These are phyloP conservation scores for Acanthoscelides obtectus DNA, from an alignment of 2,888 invertebrate genomes.

Conservation along the genomic window DNA sequence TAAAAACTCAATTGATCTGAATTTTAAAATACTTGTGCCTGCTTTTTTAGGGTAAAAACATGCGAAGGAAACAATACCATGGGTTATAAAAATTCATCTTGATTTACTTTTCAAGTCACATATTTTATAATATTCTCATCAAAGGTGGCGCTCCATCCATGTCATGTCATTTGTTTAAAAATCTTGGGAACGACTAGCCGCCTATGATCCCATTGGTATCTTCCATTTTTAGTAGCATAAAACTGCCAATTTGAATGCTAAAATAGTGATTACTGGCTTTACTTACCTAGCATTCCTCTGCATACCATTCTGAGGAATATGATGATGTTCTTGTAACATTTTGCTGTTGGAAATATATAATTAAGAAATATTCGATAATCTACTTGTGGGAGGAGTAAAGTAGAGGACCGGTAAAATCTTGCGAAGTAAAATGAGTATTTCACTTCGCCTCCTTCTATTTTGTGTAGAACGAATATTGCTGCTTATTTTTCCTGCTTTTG, in stretches of 20 bases:
- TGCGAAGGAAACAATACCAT: too few relatives aligned
- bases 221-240: too few relatives aligned
- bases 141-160: too few relatives aligned
- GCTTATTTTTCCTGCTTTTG: slow-evolving; percentile 22
- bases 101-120: too few relatives aligned
- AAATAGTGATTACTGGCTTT: background rate
- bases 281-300: slow-evolving; percentile 56
- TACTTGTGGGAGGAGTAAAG: slow-evolving; percentile 31
- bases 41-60: too few relatives aligned
- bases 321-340: slow-evolving; percentile 58
- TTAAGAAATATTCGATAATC: slow-evolving; percentile 17
- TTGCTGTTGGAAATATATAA: slow-evolving; percentile 29
- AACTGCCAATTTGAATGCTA: too few relatives aligned
- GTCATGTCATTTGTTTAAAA: slow-evolving; percentile 1
- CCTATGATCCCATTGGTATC: background rate
- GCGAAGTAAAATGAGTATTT: slow-evolving; percentile 14
- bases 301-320: slow-evolving; percentile 62
- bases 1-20: too few relatives aligned
- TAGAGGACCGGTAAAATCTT: slow-evolving; percentile 27
- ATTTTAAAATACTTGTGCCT: too few relatives aligned
- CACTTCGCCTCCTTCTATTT: slow-evolving; percentile 12
- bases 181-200: background rate
- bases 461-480: slow-evolving; percentile 10
- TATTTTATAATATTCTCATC: too few relatives aligned
- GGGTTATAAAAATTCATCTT: too few relatives aligned